phyloP scores from a whole-genome alignment of 2,888 invertebrate species.

The Griposia aprilina region DNA sequence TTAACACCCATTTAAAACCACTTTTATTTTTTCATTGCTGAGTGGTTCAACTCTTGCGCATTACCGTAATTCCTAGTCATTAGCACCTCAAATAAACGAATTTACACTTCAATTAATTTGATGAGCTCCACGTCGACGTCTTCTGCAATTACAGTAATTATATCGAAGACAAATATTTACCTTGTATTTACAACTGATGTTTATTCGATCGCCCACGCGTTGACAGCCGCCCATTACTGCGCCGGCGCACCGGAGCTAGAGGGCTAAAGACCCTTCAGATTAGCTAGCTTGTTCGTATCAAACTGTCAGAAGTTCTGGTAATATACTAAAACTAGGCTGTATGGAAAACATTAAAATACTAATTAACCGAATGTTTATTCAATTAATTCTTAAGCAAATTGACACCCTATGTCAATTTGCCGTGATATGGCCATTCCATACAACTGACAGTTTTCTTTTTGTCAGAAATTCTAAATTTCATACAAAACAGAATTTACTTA shows the following conservation, averaged over 20 bases:
- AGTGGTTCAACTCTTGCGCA: slow-evolving; percentile 12
- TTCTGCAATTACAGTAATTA: slow-evolving; percentile 84
- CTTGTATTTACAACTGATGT: slow-evolving; percentile 83
- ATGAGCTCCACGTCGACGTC: slow-evolving; percentile 53
- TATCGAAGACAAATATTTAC: slow-evolving; percentile 88
- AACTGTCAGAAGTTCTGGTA: slow-evolving; percentile 51
- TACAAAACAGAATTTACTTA: too few species aligned
- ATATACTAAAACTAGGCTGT: slow-evolving; percentile 11
- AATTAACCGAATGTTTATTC: not conserved
- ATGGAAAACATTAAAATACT: not conserved
- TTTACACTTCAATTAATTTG: slow-evolving; percentile 65
- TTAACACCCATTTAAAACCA: slow-evolving; percentile 6
- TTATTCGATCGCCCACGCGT: slow-evolving; percentile 85
- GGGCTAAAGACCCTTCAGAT: slow-evolving; percentile 76
- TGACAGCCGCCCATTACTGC: slow-evolving; percentile 84
- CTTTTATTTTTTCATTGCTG: not conserved
- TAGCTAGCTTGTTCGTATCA: slow-evolving; percentile 60
- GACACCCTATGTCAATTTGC: not conserved
- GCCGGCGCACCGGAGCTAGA: slow-evolving; percentile 71
- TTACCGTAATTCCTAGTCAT: slow-evolving; percentile 33
- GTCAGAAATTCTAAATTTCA: too few species aligned
- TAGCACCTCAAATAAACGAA: slow-evolving; percentile 58
- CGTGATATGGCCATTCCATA: not conserved
- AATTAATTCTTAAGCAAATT: not conserved
- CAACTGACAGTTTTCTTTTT: not conserved